phyloP scores from a whole-genome alignment of 2,888 invertebrate species.

The Horisme vitalbata region DNA sequence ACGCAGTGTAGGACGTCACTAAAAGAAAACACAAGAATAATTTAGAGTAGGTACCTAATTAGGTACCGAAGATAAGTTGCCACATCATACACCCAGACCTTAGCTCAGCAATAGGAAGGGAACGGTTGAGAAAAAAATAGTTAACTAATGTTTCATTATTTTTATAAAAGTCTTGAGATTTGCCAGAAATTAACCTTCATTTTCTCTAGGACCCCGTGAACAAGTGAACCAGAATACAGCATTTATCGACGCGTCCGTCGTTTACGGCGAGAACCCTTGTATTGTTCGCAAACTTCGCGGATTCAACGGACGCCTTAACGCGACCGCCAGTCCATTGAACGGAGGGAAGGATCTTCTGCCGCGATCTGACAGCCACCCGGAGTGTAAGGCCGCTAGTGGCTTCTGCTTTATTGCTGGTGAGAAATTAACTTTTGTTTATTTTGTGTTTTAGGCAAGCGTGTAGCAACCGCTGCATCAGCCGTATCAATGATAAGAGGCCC shows the following conservation, averaged over 20 bases:
- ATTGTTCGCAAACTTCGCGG: conserved; percentile 89
- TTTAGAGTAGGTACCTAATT: too few relatives aligned
- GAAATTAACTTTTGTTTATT: conserved; percentile 7
- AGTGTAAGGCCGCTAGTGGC: conserved; percentile 93
- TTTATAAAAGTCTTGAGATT: too few relatives aligned
- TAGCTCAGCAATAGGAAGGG: too few relatives aligned
- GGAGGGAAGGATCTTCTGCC: conserved; percentile 92
- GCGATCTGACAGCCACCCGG: conserved; percentile 89
- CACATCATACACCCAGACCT: too few relatives aligned
- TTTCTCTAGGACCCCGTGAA: conserved; percentile 88
- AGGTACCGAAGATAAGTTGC: too few relatives aligned
- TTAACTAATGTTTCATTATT: too few relatives aligned
- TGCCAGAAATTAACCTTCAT: too few relatives aligned
- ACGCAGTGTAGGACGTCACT: too few relatives aligned
- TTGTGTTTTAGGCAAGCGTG: background rate
- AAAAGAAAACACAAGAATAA: too few relatives aligned
- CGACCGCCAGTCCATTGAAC: conserved; percentile 86
- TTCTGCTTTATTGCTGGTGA: conserved; percentile 93
- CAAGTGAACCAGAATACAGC: conserved; percentile 97
- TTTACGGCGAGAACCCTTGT: conserved; percentile 95
- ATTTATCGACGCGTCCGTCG: conserved; percentile 92
- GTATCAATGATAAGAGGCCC: too few relatives aligned
- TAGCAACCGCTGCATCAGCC: background rate
- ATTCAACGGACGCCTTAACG: conserved; percentile 91
- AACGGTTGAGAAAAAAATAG: too few relatives aligned